phyloP scores from a whole-genome alignment of 2,888 invertebrate species.

The Cerceris rybyensis region DNA sequence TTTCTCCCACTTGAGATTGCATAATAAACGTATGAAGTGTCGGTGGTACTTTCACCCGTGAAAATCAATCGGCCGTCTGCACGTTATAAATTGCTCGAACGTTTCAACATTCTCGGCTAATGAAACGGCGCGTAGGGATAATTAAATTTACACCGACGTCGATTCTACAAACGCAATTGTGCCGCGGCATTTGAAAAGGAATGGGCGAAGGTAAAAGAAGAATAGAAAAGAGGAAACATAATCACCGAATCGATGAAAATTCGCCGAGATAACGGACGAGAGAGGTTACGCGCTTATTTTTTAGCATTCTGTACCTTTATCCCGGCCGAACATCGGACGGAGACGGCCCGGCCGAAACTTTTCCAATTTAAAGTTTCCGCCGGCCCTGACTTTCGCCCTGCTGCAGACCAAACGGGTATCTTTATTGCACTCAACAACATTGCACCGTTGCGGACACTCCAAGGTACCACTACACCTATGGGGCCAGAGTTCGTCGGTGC shows the following conservation, averaged over 20 bases:
- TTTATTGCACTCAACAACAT: constrained; percentile 80
- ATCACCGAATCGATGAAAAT: too few relatives aligned
- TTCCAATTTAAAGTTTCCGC: constrained; percentile 78
- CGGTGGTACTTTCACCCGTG: too few relatives aligned
- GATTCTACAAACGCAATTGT: too few relatives aligned
- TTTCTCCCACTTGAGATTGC: too few relatives aligned
- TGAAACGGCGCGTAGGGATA: background rate
- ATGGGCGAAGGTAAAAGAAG: background rate
- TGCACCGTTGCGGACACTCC: constrained; percentile 64
- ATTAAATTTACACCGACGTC: background rate
- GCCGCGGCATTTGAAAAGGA: background rate
- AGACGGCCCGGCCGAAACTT: constrained; percentile 72
- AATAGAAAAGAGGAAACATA: background rate
- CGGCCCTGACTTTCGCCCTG: constrained; percentile 76
- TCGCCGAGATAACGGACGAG: background rate
- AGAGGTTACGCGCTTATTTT: constrained; percentile 60
- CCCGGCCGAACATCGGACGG: constrained; percentile 54
- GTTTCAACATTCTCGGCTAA: too few relatives aligned
- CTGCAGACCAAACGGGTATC: constrained; percentile 73
- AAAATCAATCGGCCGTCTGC: too few relatives aligned
- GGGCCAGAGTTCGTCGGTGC: constrained; percentile 38
- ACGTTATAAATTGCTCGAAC: too few relatives aligned
- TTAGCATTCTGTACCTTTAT: constrained; percentile 69
- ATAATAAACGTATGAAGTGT: too few relatives aligned
- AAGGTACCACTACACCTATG: constrained; percentile 17